These are phyloP conservation scores for Hyppa rectilinea DNA, from an alignment of 2,888 invertebrate species.

Conservation along the genomic window DNA sequence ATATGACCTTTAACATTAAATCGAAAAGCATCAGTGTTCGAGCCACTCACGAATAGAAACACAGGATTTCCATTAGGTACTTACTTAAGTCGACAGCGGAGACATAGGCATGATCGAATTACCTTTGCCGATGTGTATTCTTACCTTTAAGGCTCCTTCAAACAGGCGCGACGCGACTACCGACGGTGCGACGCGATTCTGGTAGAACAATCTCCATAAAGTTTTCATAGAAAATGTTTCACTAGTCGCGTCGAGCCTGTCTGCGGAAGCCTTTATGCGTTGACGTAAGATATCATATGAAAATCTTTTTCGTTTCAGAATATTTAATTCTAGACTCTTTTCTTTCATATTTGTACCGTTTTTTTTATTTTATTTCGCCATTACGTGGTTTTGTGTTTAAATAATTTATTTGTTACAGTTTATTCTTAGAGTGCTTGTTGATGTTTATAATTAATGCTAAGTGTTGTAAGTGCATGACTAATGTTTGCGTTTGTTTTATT, in stretches of 20 bases:
- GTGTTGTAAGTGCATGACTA: neutral
- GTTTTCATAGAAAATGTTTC: too few relatives aligned
- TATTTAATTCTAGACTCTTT: slow-evolving; percentile 39
- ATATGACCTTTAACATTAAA: slow-evolving; percentile 49
- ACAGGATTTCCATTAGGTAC: slow-evolving; percentile 87
- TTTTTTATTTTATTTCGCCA: neutral
- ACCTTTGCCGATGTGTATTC: slow-evolving; percentile 71
- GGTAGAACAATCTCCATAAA: too few relatives aligned
- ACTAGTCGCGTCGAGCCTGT: too few relatives aligned
- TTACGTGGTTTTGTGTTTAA: neutral
- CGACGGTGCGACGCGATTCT: too few relatives aligned
- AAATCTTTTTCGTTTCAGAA: slow-evolving; percentile 37
- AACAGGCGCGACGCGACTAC: too few relatives aligned
- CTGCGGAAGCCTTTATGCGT: too few relatives aligned
- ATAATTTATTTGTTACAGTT: neutral
- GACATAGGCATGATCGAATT: slow-evolving; percentile 84
- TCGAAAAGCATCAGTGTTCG: slow-evolving; percentile 69
- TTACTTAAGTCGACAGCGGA: slow-evolving; percentile 83
- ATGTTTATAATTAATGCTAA: neutral
- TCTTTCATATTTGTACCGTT: slow-evolving; percentile 5
- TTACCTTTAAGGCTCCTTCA: too few relatives aligned
- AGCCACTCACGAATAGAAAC: slow-evolving; percentile 78
- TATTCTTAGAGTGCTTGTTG: neutral
- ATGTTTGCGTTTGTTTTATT: neutral
- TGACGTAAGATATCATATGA: slow-evolving; percentile 33